These are phyloP conservation scores for Penaeus indicus DNA, from an alignment of 1,140 invertebrate species.

Conservation along the genomic window DNA sequence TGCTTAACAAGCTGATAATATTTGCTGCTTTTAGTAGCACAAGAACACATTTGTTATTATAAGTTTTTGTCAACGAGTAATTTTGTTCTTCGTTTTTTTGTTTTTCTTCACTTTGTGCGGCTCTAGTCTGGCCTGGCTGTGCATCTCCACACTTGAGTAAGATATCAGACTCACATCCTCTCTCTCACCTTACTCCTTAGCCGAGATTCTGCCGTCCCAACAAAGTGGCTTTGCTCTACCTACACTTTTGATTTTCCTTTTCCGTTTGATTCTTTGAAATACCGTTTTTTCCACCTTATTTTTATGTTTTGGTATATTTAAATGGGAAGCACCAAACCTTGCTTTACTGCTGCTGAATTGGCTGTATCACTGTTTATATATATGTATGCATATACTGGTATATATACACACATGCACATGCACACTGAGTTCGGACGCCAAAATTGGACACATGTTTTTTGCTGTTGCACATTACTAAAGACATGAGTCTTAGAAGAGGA, in stretches of 20 bases:
- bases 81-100: conserved; percentile 59
- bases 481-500: no score
- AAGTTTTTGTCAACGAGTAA: conserved; percentile 39
- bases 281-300: not conserved
- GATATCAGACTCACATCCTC: conserved; percentile 65
- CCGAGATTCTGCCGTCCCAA: conserved; percentile 5
- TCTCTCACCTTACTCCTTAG: conserved; percentile 59
- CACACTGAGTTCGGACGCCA: no score
- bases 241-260: conserved; percentile 7
- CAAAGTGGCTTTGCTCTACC: conserved; percentile 26
- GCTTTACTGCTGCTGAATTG: no score
- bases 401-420: no score
- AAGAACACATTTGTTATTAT: conserved; percentile 45
- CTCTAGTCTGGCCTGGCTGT: conserved; percentile 75
- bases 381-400: no score
- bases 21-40: conserved; percentile 58
- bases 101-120: conserved; percentile 68
- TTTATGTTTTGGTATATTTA: not conserved
- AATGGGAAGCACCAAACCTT: no score
- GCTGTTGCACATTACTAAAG: no score
- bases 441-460: no score
- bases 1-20: conserved; percentile 46
- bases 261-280: not conserved
- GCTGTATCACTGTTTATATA: no score
- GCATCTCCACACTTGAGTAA: conserved; percentile 75